Evolutionary conservation across 2,113 vertebrate genomes (phyloP).

Genomic region (Spea multiplicata): DNA sequence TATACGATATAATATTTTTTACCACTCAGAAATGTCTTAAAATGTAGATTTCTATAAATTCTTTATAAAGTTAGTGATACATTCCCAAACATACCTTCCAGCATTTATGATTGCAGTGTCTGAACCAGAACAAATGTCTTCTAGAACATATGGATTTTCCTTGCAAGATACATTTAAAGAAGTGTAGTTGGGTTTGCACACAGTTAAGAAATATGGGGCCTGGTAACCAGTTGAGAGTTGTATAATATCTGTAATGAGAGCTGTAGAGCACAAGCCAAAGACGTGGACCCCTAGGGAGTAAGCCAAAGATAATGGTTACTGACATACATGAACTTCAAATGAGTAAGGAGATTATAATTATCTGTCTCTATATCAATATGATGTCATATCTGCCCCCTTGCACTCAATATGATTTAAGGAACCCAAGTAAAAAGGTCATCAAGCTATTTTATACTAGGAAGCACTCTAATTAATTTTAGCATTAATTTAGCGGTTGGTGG

Average conservation of each 20-base stretch:
- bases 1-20: too few species aligned
- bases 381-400: too few species aligned
- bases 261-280: conserved; percentile 94
- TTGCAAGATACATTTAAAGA: conserved; percentile 89
- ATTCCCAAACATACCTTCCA: conserved; percentile 77
- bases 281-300: conserved; percentile 82
- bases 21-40: too few species aligned
- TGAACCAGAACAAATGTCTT: conserved; percentile 91
- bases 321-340: neutral
- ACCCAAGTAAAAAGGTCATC: too few species aligned
- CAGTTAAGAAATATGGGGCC: conserved; percentile 93
- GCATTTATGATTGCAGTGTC: conserved; percentile 84
- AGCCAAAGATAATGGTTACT: conserved; percentile 19
- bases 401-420: too few species aligned
- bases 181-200: conserved; percentile 97
- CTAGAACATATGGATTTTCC: conserved; percentile 88
- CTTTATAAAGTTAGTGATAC: too few species aligned
- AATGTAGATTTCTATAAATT: too few species aligned
- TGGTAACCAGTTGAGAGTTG: conserved; percentile 95
- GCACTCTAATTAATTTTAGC: too few species aligned
- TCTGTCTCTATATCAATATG: too few species aligned
- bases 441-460: too few species aligned
- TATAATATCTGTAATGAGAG: conserved; percentile 93
- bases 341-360: too few species aligned
- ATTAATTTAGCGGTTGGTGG: too few species aligned